A percentile compares a stretch with the other conserved stretches of the same genome.
Conservation (phyloP, 2,888 invertebrate genomes). For the Erebia epiphron region DNA sequence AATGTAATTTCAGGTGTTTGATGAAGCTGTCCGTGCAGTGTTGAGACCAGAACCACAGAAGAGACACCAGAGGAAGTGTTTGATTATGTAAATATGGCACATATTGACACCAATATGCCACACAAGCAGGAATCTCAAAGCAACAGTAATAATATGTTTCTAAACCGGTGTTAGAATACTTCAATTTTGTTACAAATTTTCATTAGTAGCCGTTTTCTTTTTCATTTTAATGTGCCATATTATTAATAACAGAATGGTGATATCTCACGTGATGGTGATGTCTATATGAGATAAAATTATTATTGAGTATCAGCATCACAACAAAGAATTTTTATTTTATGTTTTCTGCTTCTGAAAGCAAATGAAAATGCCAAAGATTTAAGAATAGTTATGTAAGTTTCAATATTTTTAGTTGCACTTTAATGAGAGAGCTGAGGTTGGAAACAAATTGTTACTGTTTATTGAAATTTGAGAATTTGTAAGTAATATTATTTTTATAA, state of each 20-base stretch:
- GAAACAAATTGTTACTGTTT: conserved; percentile 82
- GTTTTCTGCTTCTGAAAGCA: conserved; percentile 60
- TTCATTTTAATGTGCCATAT: conserved; percentile 54
- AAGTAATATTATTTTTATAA: conserved; percentile 74
- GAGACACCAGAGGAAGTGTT: conserved; percentile 96
- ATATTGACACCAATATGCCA: conserved; percentile 58
- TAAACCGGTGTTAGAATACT: conserved; percentile 54
- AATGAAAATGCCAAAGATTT: conserved; percentile 79
- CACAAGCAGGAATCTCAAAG: conserved; percentile 65
- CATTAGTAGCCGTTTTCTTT: conserved; percentile 19
- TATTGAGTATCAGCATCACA: conserved; percentile 55
- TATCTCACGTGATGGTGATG: no score
- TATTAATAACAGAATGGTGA: conserved; percentile 32
- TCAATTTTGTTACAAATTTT: conserved; percentile 20
- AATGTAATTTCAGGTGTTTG: conserved; percentile 90
- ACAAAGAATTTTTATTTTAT: conserved; percentile 53
- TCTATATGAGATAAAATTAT: conserved; percentile 22
- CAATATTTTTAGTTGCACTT: conserved; percentile 58
- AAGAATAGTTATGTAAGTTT: conserved; percentile 71
- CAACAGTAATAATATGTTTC: conserved; percentile 81
- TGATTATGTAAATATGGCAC: conserved; percentile 85
- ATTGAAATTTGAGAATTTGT: conserved; percentile 48
- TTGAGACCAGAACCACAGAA: conserved; percentile 98
- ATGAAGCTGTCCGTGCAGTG: conserved; percentile 98
- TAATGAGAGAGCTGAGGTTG: conserved; percentile 58